Evolutionary conservation across 2,113 vertebrate species (phyloP).

Genomic region (Cyanistes caeruleus): DNA sequence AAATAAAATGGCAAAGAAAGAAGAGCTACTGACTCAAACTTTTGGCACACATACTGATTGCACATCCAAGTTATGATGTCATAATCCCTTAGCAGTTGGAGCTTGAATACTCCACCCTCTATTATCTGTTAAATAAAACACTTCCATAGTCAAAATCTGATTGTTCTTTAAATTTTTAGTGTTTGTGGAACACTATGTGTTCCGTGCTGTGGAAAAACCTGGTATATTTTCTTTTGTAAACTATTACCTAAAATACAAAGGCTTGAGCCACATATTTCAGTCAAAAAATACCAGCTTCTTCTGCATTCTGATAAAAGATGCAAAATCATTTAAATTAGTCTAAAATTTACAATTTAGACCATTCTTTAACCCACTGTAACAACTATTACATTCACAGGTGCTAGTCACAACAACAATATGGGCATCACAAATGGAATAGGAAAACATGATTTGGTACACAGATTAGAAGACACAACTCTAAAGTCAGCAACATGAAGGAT

Average conservation of each 20-base stretch:
- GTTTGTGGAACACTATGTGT: not conserved
- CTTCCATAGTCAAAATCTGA: not conserved
- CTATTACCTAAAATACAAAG: not conserved
- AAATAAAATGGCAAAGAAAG: not conserved
- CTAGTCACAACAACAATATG: not conserved
- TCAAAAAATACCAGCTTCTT: not conserved
- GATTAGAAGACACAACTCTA: not conserved
- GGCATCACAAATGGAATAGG: not conserved
- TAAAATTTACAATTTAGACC: not conserved
- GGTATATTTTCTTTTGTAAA: not conserved
- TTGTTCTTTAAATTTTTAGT: not conserved
- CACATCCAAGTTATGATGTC: not conserved
- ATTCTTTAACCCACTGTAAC: not conserved
- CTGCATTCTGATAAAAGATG: not conserved
- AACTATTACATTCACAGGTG: not conserved
- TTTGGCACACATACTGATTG: accelerated
- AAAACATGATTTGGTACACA: not conserved
- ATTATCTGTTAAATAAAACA: not conserved
- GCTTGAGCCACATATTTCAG: not conserved
- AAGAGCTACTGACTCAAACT: not conserved
- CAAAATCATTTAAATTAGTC: not conserved
- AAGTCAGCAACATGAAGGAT: not conserved
- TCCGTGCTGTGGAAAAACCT: not conserved
- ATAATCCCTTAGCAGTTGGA: not conserved
- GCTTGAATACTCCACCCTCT: not conserved